Evolutionary conservation across 2,888 invertebrate species (phyloP), one percentile per base, ranked within the genome.

Genomic region (Agriopis aurantiaria): DNA sequence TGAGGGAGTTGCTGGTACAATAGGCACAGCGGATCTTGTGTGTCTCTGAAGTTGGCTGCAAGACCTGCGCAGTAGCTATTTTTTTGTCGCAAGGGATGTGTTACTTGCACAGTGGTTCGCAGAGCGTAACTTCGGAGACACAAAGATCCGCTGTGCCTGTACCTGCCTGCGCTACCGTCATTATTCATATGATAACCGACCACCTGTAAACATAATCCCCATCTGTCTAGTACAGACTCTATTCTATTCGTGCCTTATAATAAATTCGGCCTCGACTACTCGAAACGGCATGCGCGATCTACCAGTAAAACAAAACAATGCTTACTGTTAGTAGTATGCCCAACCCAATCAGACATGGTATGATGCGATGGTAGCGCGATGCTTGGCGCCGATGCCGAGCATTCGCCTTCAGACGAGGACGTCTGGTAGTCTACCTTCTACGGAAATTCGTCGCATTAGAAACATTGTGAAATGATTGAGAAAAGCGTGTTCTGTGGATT

Each of bases 261-360:
- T 43, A 57, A 57, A 57, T 57, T 43, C 56, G 43, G 43, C 43
- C 56, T 14, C 8, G 41, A 17, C 43, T 65, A 43, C 8, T 23
- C 41, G n/a, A 53, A 62, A 46, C 12, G 12, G 40, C 53, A 40
- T 14, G 53, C 48, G 53, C 41, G 33, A 52, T 67, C 55, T 53
- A 68, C 48, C 65, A 57, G 49, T 66, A 60, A 53, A 77, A 78
- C 73, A 76, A 79, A 81, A 78, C 71, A 75, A 82, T 85, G 83
- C 90, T 93, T 95, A 95, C 98, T 98, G 89, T 98, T 98, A 80
- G 98, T 97, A 56, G 98, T 98, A 74, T 98, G 96, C 71, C 97
- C 98, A 91, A 97, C 96, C 97, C 98, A 98, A 90, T 98, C 98
- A 56, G 97, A 97, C 81, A 97, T 93, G 83, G 91, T 94, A 83